Evolutionary conservation across 1,140 invertebrate genomes (phyloP).

Genomic region (Drosophila virilis): DNA sequence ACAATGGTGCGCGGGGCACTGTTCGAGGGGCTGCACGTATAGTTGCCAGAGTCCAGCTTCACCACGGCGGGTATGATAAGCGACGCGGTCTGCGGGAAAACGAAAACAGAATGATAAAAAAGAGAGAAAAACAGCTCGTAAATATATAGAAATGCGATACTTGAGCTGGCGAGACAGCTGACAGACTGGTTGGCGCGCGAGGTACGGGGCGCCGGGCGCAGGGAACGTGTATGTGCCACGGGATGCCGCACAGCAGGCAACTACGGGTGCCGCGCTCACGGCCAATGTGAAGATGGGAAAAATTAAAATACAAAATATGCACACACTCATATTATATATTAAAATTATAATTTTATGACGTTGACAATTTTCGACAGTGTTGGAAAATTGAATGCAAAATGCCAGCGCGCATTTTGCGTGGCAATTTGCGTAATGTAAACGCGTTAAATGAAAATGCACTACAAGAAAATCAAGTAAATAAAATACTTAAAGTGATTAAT

Average conservation of each 20-base stretch:
- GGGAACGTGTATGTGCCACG: constrained; percentile 13
- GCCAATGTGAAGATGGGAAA: neutral
- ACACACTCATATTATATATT: constrained; percentile 32
- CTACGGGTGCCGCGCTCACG: neutral
- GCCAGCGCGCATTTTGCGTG: constrained; percentile 35
- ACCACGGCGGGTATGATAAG: constrained; percentile 83
- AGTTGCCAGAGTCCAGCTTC: constrained; percentile 83
- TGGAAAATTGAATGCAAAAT: constrained; percentile 68
- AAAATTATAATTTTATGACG: constrained; percentile 75
- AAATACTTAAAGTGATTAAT: neutral
- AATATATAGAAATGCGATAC: constrained; percentile 31
- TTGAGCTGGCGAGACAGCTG: constrained; percentile 59
- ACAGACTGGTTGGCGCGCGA: constrained; percentile 30
- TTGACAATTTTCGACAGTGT: constrained; percentile 58
- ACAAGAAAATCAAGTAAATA: neutral
- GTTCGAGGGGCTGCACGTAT: constrained; percentile 84
- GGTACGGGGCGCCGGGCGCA: neutral
- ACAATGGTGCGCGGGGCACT: constrained; percentile 81
- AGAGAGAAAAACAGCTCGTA: neutral
- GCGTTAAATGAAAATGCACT: constrained; percentile 57
- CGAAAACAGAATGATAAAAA: constrained; percentile 29
- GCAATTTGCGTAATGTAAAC: constrained; percentile 75
- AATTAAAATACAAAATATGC: constrained; percentile 48
- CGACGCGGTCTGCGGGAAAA: constrained; percentile 76
- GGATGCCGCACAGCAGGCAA: neutral